Conservation (phyloP, 1,140 invertebrate species). For the Pogonus chalceus region DNA sequence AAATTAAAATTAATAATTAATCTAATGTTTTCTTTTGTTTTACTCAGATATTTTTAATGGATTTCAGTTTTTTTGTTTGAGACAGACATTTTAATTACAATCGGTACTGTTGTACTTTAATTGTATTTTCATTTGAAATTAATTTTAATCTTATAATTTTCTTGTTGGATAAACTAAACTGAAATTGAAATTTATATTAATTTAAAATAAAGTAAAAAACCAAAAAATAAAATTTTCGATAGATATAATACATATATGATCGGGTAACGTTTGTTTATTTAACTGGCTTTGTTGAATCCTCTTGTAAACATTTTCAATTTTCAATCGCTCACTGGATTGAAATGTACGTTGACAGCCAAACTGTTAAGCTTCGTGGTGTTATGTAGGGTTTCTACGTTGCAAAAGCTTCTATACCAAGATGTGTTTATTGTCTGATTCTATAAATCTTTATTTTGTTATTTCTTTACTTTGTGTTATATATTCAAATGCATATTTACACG, state of each 20-base stretch:
- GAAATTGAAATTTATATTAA: too few species aligned
- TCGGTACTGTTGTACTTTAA: too few species aligned
- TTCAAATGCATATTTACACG: background rate
- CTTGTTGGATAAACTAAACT: too few species aligned
- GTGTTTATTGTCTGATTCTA: too few species aligned
- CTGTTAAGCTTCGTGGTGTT: background rate
- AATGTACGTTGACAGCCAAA: background rate
- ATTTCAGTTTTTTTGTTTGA: background rate
- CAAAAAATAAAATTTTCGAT: background rate
- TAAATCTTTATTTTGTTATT: too few species aligned
- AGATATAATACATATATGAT: background rate
- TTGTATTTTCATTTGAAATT: too few species aligned
- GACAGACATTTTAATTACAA: background rate
- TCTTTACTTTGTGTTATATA: too few species aligned
- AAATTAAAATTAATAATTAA: background rate
- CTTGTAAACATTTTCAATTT: background rate
- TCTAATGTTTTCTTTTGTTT: background rate
- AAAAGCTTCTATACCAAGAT: background rate
- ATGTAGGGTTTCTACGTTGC: background rate
- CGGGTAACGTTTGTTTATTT: background rate
- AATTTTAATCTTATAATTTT: too few species aligned
- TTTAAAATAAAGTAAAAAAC: too few species aligned
- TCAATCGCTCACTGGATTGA: conserved; percentile 1
- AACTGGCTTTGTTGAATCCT: background rate
- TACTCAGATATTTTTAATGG: background rate